Evolutionary conservation across 2,113 vertebrate genomes (phyloP).

Genomic region (Trachemys scripta): DNA sequence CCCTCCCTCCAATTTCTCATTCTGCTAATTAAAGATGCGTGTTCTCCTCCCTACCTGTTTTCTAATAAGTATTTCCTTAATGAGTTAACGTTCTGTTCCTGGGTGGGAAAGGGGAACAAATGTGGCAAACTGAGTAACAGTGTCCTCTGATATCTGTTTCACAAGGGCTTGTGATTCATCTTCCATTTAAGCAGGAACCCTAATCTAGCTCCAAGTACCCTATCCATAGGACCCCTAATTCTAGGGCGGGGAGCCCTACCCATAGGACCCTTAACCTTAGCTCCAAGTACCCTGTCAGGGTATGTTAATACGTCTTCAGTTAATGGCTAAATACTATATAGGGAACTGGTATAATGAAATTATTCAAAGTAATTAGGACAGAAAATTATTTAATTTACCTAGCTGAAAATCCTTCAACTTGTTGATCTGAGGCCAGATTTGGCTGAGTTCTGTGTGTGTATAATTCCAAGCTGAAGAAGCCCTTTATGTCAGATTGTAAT

Average conservation of each 20-base stretch:
- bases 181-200: conserved; percentile 46
- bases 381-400: conserved; percentile 63
- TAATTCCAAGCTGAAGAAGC: conserved; percentile 57
- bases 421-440: conserved; percentile 51
- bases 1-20: conserved; percentile 4
- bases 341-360: conserved; percentile 57
- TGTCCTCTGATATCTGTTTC: conserved; percentile 64
- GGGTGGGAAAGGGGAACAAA: conserved; percentile 42
- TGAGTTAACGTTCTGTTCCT: conserved; percentile 28
- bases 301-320: not conserved
- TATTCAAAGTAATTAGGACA: conserved; percentile 65
- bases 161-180: conserved; percentile 62
- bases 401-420: conserved; percentile 57
- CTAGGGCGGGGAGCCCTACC: not conserved
- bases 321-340: conserved; percentile 42
- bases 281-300: conserved; percentile 8
- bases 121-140: conserved; percentile 53
- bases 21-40: conserved; percentile 59
- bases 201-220: too few relatives aligned
- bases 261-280: not conserved
- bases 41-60: conserved; percentile 46
- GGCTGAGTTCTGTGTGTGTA: conserved; percentile 32
- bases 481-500: conserved; percentile 55
- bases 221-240: not conserved
- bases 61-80: conserved; percentile 56